Evolutionary conservation across 1,140 invertebrate species (phyloP), one percentile per base, ranked within the genome.

Genomic region (Sycophaga agraensis): DNA sequence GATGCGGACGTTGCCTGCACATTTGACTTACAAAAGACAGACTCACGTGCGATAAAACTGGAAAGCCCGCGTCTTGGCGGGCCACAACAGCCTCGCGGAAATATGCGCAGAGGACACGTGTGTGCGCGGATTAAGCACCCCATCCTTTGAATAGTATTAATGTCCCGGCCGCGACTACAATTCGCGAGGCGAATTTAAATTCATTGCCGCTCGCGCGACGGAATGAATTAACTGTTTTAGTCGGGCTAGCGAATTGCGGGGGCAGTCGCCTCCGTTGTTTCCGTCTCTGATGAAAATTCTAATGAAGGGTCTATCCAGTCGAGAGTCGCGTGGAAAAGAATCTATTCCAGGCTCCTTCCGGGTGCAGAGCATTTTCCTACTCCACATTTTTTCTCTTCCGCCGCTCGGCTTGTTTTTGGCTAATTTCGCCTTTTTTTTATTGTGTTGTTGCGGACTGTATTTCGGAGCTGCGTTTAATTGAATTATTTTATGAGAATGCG

Each of bases 11-110:
- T 5, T 17, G 26, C 19, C 31, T 54, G 51, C n/a, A n/a, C 60
- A 57, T 63, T 63, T 63, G 60, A 63, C 53, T 63, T 35, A 56
- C 67, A 66, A 71, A 71, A 71, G 69, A 68, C 66, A 69, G 68
- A 67, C 60, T 68, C 57, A 39, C 24, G 26, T 26, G 56, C 67
- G 63, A 69, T 69, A 71, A 71, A 71, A 69, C 68, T 71, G 60
- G 66, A 65, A 64, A 64, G 60, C 60, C n/a, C n/a, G 39, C 39
- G 7, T 14, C 1, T 40, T 17, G 39, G 5, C 5, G 21, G 42
- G 21, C 37, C 21, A 9, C 1, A 39, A 11, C 21, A 1, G 37
- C 43, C 43, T 51, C 24, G 16, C 37, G 7, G 16, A 40, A 37
- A 57, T 57, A 48, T 57, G 17, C 26, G 14, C 37, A 35, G 28